Base-by-base conservation (phyloP, 1,140 invertebrate species). In the Euschistus heros region DNA sequence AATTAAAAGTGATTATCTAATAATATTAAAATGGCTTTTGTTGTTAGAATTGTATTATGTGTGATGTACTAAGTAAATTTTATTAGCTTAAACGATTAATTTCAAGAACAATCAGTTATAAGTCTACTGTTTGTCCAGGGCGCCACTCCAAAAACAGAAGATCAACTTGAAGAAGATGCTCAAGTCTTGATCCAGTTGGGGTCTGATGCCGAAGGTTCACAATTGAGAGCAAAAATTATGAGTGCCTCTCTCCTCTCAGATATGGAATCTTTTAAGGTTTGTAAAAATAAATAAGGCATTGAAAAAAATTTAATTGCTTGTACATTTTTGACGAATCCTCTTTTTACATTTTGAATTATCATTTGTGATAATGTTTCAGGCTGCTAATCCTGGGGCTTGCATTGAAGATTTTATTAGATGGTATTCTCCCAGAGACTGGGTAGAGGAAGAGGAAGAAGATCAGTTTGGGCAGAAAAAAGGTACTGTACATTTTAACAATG, bases 231-330 rank as follows among this genome's bases (percentile, higher is more conserved):
- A 0, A 84, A 88, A 73, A 88, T 98, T 80, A 97, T 98, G 88
- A 94, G 91, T 73, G 92, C 94, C 0, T 93, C 92, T 10, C 77
- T 99, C 10, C 78, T 95, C 4, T 97, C 94, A 0, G 97, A 99
- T 74, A 98, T 98, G 94, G 92, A 98, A 75, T 91, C 94, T 0
- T 98, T 99, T 72, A 98, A 98, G 77, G 85, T 86, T 69, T 55
- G 8, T n/a, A n/a, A n/a, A n/a, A n/a, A n/a, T n/a, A n/a, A n/a
- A n/a, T n/a, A n/a, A n/a, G n/a, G n/a, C n/a, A n/a, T n/a, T n/a
- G n/a, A n/a, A n/a, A n/a, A n/a, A n/a, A n/a, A n/a, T n/a, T n/a
- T n/a, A n/a, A n/a, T n/a, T n/a, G n/a, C n/a, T n/a, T n/a, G n/a
- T n/a, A n/a, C n/a, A n/a, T n/a, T n/a, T n/a, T n/a, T n/a, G n/a